Conservation (phyloP, 2,113 vertebrate species). For the Lampris incognitus region DNA sequence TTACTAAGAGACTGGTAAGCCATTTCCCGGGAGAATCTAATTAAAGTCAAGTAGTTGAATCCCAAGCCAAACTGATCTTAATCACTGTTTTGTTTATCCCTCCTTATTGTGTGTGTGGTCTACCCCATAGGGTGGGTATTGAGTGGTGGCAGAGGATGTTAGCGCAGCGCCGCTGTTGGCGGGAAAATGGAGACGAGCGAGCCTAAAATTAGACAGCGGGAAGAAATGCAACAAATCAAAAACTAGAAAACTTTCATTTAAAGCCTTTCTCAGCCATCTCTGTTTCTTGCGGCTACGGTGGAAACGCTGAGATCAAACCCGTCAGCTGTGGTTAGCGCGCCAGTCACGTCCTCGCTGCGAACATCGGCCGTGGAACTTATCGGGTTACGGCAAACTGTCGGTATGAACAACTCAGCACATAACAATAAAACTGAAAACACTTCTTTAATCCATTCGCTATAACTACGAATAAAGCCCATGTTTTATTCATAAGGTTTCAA, state of each 20-base stretch:
- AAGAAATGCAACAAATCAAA: slow-evolving; percentile 3
- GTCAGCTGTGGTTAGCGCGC: too few species aligned
- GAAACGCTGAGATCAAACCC: too few species aligned
- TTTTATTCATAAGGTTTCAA: not conserved
- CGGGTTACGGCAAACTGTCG: not conserved
- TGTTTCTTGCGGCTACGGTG: not conserved
- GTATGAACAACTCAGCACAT: not conserved
- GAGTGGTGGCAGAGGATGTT: slow-evolving; percentile 26
- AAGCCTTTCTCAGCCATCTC: not conserved
- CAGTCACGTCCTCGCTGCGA: too few species aligned
- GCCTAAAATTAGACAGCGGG: slow-evolving; percentile 25
- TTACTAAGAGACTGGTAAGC: slow-evolving; percentile 7
- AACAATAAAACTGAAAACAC: not conserved
- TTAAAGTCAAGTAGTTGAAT: slow-evolving; percentile 23
- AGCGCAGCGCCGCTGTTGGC: slow-evolving; percentile 25
- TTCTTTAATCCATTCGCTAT: not conserved
- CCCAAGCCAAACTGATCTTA: slow-evolving; percentile 40
- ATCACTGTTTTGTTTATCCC: slow-evolving; percentile 54
- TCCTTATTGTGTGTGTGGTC: slow-evolving; percentile 45
- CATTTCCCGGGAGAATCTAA: slow-evolving; percentile 34
- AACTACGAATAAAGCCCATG: not conserved
- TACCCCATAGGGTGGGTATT: slow-evolving; percentile 32
- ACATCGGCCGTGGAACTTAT: not conserved
- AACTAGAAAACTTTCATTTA: not conserved
- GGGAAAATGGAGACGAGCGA: slow-evolving; percentile 42